Evolutionary conservation across 2,113 vertebrate genomes (phyloP).

Genomic region (Phrynosoma blainvillii): DNA sequence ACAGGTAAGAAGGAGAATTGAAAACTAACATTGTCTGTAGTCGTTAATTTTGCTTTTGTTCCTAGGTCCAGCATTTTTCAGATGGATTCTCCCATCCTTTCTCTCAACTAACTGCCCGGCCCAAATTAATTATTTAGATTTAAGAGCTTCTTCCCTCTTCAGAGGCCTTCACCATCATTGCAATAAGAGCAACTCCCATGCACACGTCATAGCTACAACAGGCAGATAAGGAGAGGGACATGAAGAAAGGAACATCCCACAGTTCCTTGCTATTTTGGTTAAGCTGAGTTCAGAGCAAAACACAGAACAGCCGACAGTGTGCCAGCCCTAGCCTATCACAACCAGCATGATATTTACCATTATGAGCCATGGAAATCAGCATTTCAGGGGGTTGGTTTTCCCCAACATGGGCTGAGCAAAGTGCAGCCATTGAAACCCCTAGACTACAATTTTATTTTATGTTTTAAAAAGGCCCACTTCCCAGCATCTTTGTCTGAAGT

Average conservation of each 20-base stretch:
- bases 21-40: fast-evolving
- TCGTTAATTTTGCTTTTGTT: not conserved
- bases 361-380: not conserved
- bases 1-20: conserved; percentile 82
- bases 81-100: not conserved
- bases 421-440: too few relatives aligned
- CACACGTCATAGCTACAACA: not conserved
- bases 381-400: too few relatives aligned
- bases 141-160: not conserved
- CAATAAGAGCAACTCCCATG: not conserved
- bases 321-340: too few relatives aligned
- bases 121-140: too few relatives aligned
- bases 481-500: too few relatives aligned
- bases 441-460: too few relatives aligned
- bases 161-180: not conserved
- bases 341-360: not conserved
- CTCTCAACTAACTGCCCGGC: not conserved
- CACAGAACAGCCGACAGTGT: too few relatives aligned
- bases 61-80: not conserved
- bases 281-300: not conserved
- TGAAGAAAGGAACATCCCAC: not conserved
- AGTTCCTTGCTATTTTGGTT: not conserved
- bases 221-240: not conserved
- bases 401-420: too few relatives aligned
- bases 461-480: too few relatives aligned